These are phyloP conservation scores for Drosophila hydei DNA, from an alignment of 1,140 invertebrate species.

Conservation along the genomic window DNA sequence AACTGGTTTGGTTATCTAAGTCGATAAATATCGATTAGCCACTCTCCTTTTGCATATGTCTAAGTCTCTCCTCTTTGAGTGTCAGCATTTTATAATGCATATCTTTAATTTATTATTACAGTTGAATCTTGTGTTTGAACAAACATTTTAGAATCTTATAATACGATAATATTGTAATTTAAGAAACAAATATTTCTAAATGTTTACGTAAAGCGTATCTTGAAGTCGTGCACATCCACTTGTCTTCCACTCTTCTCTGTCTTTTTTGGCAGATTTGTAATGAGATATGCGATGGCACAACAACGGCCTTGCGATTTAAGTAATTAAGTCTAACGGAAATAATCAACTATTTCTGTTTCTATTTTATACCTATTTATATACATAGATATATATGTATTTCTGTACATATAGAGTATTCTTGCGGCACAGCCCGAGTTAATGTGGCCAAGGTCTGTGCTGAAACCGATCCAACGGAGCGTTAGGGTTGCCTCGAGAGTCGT, in stretches of 20 bases:
- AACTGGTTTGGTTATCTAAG: too few relatives aligned
- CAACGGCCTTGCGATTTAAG: conserved; percentile 48
- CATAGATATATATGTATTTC: conserved; percentile 8
- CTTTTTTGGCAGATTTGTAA: conserved; percentile 20
- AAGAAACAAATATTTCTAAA: too few relatives aligned
- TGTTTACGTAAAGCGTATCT: not conserved
- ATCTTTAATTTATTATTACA: too few relatives aligned
- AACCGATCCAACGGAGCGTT: conserved; percentile 63
- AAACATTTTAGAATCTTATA: too few relatives aligned
- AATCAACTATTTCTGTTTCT: conserved; percentile 54
- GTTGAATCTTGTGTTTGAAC: too few relatives aligned
- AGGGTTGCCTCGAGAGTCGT: conserved; percentile 50
- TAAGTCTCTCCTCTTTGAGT: not conserved
- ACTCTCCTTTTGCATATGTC: too few relatives aligned
- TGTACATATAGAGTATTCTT: conserved; percentile 16
- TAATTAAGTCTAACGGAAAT: conserved; percentile 71
- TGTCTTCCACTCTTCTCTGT: not conserved
- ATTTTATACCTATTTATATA: conserved; percentile 11
- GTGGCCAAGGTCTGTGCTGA: conserved; percentile 77
- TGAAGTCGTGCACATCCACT: not conserved
- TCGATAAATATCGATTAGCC: not conserved
- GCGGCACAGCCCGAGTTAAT: conserved; percentile 58
- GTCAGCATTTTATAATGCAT: too few relatives aligned
- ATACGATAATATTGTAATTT: too few relatives aligned
- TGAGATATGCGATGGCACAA: conserved; percentile 22